phyloP scores from a whole-genome alignment of 2,888 invertebrate genomes.

The Zygaena filipendulae region DNA sequence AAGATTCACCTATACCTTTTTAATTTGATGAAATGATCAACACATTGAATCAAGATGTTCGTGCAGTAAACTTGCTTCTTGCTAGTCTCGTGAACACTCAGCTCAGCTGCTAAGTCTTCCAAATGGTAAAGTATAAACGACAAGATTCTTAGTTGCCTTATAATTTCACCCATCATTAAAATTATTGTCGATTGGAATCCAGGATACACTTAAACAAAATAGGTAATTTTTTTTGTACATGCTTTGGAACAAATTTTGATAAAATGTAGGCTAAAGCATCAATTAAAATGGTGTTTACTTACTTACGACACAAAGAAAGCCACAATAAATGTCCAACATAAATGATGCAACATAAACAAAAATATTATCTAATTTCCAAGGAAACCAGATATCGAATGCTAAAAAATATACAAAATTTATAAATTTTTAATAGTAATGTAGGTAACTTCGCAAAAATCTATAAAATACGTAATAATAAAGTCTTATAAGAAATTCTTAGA shows the following conservation, averaged over 20 bases:
- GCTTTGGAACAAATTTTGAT: not conserved
- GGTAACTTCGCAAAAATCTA: no score
- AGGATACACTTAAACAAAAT: constrained; percentile 36
- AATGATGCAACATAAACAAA: constrained; percentile 38
- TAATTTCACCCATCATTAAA: constrained; percentile 39
- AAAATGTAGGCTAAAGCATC: no score
- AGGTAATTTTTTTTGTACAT: not conserved
- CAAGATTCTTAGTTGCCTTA: constrained; percentile 43
- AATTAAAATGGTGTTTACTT: no score
- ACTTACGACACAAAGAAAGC: constrained; percentile 47
- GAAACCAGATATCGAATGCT: constrained; percentile 60
- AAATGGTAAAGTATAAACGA: constrained; percentile 37
- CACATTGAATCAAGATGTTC: constrained; percentile 32
- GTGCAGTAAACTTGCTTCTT: constrained; percentile 36
- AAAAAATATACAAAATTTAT: constrained; percentile 5
- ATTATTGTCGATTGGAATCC: constrained; percentile 48
- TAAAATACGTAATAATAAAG: no score
- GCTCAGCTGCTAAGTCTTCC: constrained; percentile 33
- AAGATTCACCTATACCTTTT: constrained; percentile 49
- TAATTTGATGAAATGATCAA: constrained; percentile 38
- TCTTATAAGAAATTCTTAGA: no score
- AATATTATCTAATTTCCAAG: constrained; percentile 45
- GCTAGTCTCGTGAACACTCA: constrained; percentile 20
- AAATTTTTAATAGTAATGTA: no score
- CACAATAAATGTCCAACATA: constrained; percentile 43